Conservation (phyloP, 2,113 vertebrate genomes). For the Bujurquina vittata region DNA sequence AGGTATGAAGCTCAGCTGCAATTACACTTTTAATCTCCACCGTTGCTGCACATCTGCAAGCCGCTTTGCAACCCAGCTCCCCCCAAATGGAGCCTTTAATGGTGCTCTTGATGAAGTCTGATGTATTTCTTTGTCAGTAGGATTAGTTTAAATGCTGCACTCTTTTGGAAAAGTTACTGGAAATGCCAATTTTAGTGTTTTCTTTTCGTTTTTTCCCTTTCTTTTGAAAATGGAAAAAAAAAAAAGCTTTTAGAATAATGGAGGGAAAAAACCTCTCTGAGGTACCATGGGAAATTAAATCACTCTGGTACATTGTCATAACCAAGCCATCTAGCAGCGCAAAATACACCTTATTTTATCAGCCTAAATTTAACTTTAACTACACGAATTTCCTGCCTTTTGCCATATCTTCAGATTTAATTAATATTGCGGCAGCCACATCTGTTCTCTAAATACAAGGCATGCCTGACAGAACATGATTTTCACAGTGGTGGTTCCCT, state of each 20-base stretch:
- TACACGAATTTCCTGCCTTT: neutral
- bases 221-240: neutral
- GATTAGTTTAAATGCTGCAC: neutral
- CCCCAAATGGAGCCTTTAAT: neutral
- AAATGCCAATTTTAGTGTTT: neutral
- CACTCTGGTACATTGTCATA: neutral
- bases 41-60: neutral
- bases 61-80: neutral
- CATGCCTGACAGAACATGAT: neutral
- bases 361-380: neutral
- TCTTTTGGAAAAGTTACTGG: neutral
- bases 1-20: neutral
- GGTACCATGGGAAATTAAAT: neutral
- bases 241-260: conserved; percentile 5
- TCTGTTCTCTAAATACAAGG: neutral
- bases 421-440: neutral
- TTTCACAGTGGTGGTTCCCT: conserved; percentile 2
- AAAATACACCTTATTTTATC: neutral
- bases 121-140: neutral
- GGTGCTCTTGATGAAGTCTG: neutral
- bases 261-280: neutral
- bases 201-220: neutral
- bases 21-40: neutral
- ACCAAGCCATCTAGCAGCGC: neutral
- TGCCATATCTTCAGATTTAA: conserved; percentile 11